Percentiles rank a stretch among this genome's conserved stretches.
These are phyloP conservation scores for Pachypanchax playfairii DNA, from an alignment of 2,113 vertebrate species.

Conservation along the genomic window DNA sequence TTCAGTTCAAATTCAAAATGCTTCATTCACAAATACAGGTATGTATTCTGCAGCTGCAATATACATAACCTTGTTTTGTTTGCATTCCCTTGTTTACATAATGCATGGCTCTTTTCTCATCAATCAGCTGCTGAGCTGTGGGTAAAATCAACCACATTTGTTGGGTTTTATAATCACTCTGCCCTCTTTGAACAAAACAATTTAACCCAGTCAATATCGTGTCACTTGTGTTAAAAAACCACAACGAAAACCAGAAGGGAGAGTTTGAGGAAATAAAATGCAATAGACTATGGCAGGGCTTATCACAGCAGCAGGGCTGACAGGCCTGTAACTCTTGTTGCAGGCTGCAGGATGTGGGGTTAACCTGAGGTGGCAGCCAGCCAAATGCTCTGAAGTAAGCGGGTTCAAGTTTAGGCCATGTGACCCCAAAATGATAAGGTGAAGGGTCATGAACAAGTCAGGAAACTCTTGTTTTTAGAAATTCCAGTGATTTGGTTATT, in stretches of 20 bases:
- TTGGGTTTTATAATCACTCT: not conserved
- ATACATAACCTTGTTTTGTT: not conserved
- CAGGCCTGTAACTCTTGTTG: constrained; percentile 47
- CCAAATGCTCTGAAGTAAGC: constrained; percentile 54
- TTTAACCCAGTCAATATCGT: not conserved
- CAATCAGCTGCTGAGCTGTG: constrained; percentile 1
- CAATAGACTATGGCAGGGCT: constrained; percentile 39
- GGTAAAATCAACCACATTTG: not conserved
- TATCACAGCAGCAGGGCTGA: constrained; percentile 45
- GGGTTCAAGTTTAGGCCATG: constrained; percentile 78
- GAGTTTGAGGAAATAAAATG: constrained; percentile 30
- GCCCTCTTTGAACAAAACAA: not conserved
- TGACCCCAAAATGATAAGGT: constrained; percentile 74
- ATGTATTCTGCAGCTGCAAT: not conserved
- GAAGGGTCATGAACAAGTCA: constrained; percentile 78
- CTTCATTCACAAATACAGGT: not conserved
- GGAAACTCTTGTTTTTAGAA: constrained; percentile 82
- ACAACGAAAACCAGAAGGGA: constrained; percentile 24
- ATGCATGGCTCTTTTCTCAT: not conserved
- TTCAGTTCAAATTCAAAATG: not conserved
- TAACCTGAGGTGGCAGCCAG: constrained; percentile 70
- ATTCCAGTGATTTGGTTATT: constrained; percentile 83
- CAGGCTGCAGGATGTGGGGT: constrained; percentile 60
- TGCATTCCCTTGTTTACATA: not conserved
- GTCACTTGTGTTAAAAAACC: constrained; percentile 9